Conservation (phyloP, 1,140 invertebrate genomes). For the Aphelinus certus region DNA sequence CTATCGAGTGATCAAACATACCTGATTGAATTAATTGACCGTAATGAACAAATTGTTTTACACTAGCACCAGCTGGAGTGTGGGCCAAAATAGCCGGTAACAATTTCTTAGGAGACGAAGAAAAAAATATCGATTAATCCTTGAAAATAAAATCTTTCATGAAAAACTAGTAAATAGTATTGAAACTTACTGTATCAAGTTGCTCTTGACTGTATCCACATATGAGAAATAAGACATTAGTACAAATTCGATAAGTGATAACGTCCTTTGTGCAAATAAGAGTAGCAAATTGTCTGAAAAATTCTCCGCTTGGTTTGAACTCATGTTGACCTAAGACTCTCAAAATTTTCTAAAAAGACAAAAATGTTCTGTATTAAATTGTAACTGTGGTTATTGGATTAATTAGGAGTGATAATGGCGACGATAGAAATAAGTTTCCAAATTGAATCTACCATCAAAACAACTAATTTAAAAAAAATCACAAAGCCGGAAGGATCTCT, state of each 20-base stretch:
- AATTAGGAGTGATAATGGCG: too few species aligned
- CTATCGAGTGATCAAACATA: conserved; percentile 38
- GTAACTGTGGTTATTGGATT: too few species aligned
- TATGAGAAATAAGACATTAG: conserved; percentile 69
- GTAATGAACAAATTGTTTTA: conserved; percentile 74
- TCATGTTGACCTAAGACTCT: conserved; percentile 66
- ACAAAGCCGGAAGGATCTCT: background rate
- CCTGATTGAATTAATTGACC: conserved; percentile 67
- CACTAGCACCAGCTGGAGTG: conserved; percentile 77
- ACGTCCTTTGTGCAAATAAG: conserved; percentile 65
- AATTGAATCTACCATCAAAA: too few species aligned
- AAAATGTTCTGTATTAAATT: too few species aligned
- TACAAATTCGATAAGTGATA: conserved; percentile 66
- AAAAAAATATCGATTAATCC: too few species aligned
- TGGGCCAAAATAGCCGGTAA: conserved; percentile 74
- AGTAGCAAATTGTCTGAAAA: conserved; percentile 62
- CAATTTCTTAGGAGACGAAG: conserved; percentile 54
- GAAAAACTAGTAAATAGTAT: too few species aligned
- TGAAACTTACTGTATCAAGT: conserved; percentile 53
- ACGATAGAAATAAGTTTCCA: too few species aligned
- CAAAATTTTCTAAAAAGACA: conserved; percentile 51
- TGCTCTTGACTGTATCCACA: conserved; percentile 66
- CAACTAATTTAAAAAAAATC: background rate
- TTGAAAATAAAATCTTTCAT: too few species aligned
- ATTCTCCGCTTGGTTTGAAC: conserved; percentile 64